These are phyloP conservation scores for Hofmannophila pseudospretella DNA, from an alignment of 2,888 invertebrate species.

Conservation along the genomic window DNA sequence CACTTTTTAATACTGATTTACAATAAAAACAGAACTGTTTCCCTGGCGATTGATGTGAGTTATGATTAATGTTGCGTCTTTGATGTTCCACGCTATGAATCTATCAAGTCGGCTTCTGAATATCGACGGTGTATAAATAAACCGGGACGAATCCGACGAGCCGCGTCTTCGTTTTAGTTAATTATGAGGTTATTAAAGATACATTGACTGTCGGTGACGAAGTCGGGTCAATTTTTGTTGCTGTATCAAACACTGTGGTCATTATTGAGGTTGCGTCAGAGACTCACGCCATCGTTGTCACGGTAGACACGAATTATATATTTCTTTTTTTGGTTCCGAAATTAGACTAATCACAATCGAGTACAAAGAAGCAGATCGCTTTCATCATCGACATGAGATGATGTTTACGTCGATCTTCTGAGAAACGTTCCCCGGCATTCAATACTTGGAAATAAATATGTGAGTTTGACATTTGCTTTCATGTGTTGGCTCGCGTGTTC, in stretches of 20 bases:
- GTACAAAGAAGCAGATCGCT: conserved; percentile 75
- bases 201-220: conserved; percentile 34
- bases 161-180: conserved; percentile 64
- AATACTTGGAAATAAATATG: conserved; percentile 79
- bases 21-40: conserved; percentile 74
- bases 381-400: conserved; percentile 75
- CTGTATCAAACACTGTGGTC: conserved; percentile 25
- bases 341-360: conserved; percentile 74
- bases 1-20: conserved; percentile 77
- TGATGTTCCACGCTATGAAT: conserved; percentile 76
- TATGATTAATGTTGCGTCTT: conserved; percentile 74
- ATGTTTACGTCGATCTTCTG: conserved; percentile 73
- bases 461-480: conserved; percentile 78
- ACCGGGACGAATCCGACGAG: conserved; percentile 57
- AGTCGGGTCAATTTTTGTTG: conserved; percentile 8
- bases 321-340: conserved; percentile 48
- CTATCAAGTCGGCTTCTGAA: conserved; percentile 73
- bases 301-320: conserved; percentile 59
- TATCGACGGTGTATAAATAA: conserved; percentile 75
- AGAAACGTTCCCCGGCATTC: conserved; percentile 70
- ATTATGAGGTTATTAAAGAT: conserved; percentile 69
- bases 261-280: conserved; percentile 36
- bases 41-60: conserved; percentile 75
- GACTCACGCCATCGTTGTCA: conserved; percentile 53
- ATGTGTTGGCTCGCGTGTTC: conserved; percentile 71